These are phyloP conservation scores for Triplophysa siluroides DNA, from an alignment of 2,113 vertebrate genomes.

Conservation along the genomic window DNA sequence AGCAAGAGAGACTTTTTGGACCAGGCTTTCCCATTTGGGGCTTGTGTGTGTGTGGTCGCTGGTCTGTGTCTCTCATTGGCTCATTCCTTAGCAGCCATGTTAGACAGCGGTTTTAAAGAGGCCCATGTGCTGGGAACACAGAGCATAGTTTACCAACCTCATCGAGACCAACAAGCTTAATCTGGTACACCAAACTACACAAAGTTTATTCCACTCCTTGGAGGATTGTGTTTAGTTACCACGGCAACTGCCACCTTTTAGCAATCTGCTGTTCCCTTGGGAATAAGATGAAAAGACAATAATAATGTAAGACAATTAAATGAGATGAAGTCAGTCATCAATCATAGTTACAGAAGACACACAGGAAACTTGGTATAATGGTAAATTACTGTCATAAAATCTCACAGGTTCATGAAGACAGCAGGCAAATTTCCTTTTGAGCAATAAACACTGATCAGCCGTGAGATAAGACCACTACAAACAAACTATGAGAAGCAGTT, in stretches of 20 bases:
- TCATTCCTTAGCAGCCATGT: slow-evolving; percentile 67
- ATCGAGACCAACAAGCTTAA: slow-evolving; percentile 25
- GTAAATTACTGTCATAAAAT: neutral
- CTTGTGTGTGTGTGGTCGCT: slow-evolving; percentile 73
- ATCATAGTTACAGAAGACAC: neutral
- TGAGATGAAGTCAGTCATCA: neutral
- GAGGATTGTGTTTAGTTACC: neutral
- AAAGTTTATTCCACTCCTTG: slow-evolving; percentile 11
- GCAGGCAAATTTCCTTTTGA: neutral
- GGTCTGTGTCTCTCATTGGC: slow-evolving; percentile 61
- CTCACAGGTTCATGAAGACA: neutral
- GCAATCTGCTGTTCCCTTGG: neutral
- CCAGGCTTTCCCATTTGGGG: slow-evolving; percentile 26
- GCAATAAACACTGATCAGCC: no score
- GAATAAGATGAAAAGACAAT: neutral
- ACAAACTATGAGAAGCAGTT: no score
- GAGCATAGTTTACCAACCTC: slow-evolving; percentile 23
- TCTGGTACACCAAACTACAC: slow-evolving; percentile 3
- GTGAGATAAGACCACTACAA: no score
- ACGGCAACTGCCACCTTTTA: neutral
- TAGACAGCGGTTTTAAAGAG: slow-evolving; percentile 68
- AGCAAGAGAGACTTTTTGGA: slow-evolving; percentile 29
- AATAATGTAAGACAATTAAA: neutral
- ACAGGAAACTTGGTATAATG: neutral
- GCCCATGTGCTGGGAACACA: slow-evolving; percentile 44